These are phyloP conservation scores for Pristionchus maxplancki DNA, from an alignment of 2,888 invertebrate species.

Conservation along the genomic window DNA sequence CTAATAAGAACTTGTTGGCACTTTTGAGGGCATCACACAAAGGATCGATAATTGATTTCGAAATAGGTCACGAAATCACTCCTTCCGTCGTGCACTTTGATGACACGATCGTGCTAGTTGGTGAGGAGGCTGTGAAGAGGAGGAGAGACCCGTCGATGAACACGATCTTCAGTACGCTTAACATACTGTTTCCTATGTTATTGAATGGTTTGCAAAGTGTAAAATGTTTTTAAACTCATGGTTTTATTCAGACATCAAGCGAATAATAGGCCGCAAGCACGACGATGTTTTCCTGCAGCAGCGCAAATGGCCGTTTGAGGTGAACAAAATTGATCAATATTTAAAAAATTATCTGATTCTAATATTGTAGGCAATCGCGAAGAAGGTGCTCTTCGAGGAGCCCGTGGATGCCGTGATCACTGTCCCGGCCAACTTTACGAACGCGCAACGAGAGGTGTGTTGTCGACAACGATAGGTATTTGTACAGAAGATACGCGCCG, in stretches of 20 bases:
- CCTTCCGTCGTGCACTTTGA: neutral
- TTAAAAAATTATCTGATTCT: too few species aligned
- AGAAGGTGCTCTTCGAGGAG: neutral
- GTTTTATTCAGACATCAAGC: constrained; percentile 30
- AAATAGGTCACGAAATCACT: neutral
- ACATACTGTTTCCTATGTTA: neutral
- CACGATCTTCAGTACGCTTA: neutral
- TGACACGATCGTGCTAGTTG: neutral
- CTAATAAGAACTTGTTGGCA: neutral
- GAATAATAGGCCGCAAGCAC: neutral
- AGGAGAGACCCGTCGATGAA: neutral
- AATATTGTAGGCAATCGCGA: neutral
- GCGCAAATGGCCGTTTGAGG: neutral
- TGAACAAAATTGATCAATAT: too few species aligned
- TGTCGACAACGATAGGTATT: too few species aligned
- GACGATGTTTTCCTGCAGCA: neutral
- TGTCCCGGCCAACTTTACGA: constrained; percentile 16
- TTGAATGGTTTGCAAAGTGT: neutral
- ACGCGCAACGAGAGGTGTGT: constrained; percentile 27
- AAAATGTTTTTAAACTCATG: neutral
- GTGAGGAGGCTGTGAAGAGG: neutral
- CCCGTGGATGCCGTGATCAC: constrained; percentile 7
- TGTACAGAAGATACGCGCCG: too few species aligned
- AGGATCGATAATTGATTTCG: too few species aligned
- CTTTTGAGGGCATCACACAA: too few species aligned